Base-by-base conservation (phyloP, 2,113 vertebrate genomes). In the Dicerorhinus sumatrensis region DNA sequence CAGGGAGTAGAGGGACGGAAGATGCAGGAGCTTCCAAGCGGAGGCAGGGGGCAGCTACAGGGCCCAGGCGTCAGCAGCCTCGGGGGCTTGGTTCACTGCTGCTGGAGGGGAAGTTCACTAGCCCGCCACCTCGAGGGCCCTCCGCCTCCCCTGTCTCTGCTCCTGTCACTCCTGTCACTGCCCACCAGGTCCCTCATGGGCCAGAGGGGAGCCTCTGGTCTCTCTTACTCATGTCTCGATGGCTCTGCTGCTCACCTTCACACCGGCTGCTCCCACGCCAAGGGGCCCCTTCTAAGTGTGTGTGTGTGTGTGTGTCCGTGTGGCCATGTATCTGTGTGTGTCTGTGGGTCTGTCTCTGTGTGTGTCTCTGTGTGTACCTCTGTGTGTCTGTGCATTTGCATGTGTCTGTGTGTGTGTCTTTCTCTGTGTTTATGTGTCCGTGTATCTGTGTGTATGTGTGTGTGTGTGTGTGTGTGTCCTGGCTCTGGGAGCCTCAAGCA, bases 191-290 rank as follows among this genome's bases (percentile, higher is more conserved):
- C 20, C 76, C 31, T 56, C 51, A 1, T 29, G 27, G 6, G 51
- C 33, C 20, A 0, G 51, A 25, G 76, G 21, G 76, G 6, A 14
- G 76, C 33, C 51, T 25, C 11, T 4, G 76, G 76, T 21, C 25
- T 25, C 76, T 79, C 76, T 56, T 18, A 14, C 12, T 3, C 6
- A 1, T 0, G 2, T 56, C 46, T 76, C 2, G 11, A 36, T 0
- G 76, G 33, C 20, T 25, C 20, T 14, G 76, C 6, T 56, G 51
- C 51, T 16, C 11, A 23, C 76, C 76, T 14, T 23, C 76, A 14
- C 20, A n/a, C 16, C 1, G 1, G 31, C 6, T 0, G 11, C 76
- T 56, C 33, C 33, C 51, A 14, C 76, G 5, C 51, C 51, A 54
- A 36, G 76, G n/a, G 36, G 76, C 76, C 29, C 48, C 76, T 56